A percentile compares a stretch with the other conserved stretches of the same genome.
These are phyloP conservation scores for Helogale parvula DNA, from an alignment of 2,113 vertebrate genomes.

Conservation along the genomic window DNA sequence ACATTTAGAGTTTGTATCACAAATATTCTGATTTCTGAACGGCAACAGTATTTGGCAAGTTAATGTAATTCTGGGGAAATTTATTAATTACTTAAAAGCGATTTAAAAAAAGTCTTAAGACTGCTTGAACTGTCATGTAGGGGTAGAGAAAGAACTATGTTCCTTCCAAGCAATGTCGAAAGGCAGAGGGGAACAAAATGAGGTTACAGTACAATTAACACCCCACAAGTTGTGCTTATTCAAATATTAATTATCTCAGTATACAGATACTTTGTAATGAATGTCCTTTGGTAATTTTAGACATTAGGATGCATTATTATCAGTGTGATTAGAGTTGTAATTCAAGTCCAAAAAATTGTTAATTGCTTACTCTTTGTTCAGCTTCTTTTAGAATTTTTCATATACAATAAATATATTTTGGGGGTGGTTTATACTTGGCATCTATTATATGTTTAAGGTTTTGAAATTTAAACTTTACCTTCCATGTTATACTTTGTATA, in stretches of 20 bases:
- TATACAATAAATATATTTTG: not conserved
- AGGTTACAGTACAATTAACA: not conserved
- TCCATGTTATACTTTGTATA: not conserved
- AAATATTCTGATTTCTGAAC: not conserved
- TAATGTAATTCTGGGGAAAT: not conserved
- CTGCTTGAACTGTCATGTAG: not conserved
- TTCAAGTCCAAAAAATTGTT: not conserved
- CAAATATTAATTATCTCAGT: not conserved
- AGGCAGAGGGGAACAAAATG: not conserved
- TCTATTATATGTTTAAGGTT: not conserved
- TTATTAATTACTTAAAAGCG: not conserved
- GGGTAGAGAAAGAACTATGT: not conserved
- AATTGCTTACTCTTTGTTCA: not conserved
- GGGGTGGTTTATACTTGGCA: not conserved
- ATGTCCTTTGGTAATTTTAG: not conserved
- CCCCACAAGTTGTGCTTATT: not conserved
- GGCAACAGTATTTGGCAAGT: not conserved
- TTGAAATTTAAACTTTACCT: not conserved
- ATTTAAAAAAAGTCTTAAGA: not conserved
- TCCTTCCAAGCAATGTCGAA: not conserved
- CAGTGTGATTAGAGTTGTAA: not conserved
- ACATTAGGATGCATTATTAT: not conserved
- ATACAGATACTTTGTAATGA: not conserved
- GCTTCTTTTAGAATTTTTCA: not conserved
- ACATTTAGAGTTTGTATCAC: not conserved